These are phyloP conservation scores for Melolontha melolontha DNA, from an alignment of 2,888 invertebrate species.

Conservation along the genomic window DNA sequence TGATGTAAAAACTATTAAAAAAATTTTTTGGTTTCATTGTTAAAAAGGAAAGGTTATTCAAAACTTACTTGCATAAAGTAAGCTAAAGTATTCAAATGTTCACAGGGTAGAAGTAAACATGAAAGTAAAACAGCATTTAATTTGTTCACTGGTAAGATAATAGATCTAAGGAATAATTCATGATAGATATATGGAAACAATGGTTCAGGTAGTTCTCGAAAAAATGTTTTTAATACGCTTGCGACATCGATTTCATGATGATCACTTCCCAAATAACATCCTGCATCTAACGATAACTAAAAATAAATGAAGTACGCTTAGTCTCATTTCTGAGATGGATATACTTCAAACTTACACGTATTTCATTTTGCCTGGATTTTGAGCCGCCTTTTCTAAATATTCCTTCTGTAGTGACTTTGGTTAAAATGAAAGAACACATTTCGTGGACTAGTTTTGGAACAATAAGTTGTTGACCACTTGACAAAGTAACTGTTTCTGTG, in stretches of 20 bases:
- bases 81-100: conserved; percentile 82
- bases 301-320: conserved; percentile 4
- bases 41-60: conserved; percentile 25
- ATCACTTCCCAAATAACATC: conserved; percentile 76
- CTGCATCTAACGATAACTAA: conserved; percentile 78
- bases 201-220: conserved; percentile 87
- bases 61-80: conserved; percentile 80
- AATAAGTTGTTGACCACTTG: conserved; percentile 77
- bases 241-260: conserved; percentile 88
- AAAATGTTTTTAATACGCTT: conserved; percentile 86
- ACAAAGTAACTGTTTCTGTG: conserved; percentile 70
- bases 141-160: conserved; percentile 71
- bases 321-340: neutral
- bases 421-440: conserved; percentile 76
- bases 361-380: conserved; percentile 82
- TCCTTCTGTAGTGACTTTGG: conserved; percentile 82
- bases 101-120: conserved; percentile 79
- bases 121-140: conserved; percentile 74
- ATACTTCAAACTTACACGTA: conserved; percentile 72
- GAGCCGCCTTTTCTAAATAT: conserved; percentile 92
- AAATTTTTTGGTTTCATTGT: conserved; percentile 33
- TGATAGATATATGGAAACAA: conserved; percentile 80
- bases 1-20: conserved; percentile 74
- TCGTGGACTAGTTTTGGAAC: conserved; percentile 81
- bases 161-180: conserved; percentile 80